phyloP scores from a whole-genome alignment of 2,113 vertebrate species.

The Dromas ardeola region DNA sequence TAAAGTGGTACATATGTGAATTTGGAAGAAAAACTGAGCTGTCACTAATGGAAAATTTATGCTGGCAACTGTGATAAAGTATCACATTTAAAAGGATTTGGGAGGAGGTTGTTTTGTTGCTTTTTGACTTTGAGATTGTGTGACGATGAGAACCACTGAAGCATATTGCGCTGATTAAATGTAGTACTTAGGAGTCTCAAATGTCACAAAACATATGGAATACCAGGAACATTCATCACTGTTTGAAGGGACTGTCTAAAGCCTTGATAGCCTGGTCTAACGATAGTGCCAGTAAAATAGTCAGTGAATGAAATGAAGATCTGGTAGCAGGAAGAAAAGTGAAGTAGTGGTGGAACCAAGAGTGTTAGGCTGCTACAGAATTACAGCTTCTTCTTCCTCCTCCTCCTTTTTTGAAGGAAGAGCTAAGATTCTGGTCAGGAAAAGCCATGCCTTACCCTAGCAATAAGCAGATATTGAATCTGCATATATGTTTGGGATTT shows the following conservation, averaged over 20 bases:
- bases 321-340: not conserved
- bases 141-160: slow-evolving; percentile 25
- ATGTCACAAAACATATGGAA: slow-evolving; percentile 66
- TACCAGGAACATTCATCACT: slow-evolving; percentile 39
- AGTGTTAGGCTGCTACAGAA: not conserved
- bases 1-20: slow-evolving; percentile 38
- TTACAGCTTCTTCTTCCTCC: not conserved
- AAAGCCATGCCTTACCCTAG: not conserved
- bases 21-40: slow-evolving; percentile 55
- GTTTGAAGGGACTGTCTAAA: slow-evolving; percentile 48
- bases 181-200: slow-evolving; percentile 46
- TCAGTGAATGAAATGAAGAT: slow-evolving; percentile 12
- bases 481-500: not conserved
- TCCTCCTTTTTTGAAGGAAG: not conserved
- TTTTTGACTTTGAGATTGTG: slow-evolving; percentile 61
- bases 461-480: not conserved
- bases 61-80: slow-evolving; percentile 56
- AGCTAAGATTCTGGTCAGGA: not conserved
- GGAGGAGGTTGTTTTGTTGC: slow-evolving; percentile 54
- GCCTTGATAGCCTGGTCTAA: slow-evolving; percentile 55
- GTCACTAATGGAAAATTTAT: slow-evolving; percentile 50
- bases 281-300: not conserved
- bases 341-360: not conserved
- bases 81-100: slow-evolving; percentile 30
- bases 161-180: slow-evolving; percentile 65